phyloP scores from a whole-genome alignment of 37 sponge, comb jelly and placozoan species.

The Petrosia ficiformis region DNA sequence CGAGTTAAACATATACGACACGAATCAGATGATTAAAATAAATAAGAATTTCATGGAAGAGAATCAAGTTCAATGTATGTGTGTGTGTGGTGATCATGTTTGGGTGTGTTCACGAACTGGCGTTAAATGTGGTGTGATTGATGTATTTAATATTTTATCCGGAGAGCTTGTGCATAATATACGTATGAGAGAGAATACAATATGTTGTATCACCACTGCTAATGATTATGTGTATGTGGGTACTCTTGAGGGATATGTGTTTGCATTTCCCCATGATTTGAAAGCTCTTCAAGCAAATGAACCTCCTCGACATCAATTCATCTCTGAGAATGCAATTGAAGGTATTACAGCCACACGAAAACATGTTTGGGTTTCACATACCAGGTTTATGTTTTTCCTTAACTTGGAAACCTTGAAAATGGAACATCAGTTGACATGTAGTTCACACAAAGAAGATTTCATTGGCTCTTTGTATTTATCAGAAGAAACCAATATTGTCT shows the following conservation, averaged over 20 bases:
- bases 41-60: conserved; percentile 49
- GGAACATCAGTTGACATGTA: conserved; percentile 22
- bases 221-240: conserved; percentile 49
- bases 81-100: conserved; percentile 62
- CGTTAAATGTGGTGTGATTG: conserved; percentile 63
- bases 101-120: conserved; percentile 77
- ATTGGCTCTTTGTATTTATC: conserved; percentile 33
- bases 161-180: conserved; percentile 64
- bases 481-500: conserved; percentile 32
- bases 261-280: conserved; percentile 34
- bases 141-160: conserved; percentile 46
- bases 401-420: conserved; percentile 36
- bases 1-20: conserved; percentile 60
- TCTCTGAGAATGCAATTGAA: too few species aligned
- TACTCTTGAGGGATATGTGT: conserved; percentile 73
- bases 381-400: conserved; percentile 43
- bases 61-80: conserved; percentile 65
- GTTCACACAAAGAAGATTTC: conserved; percentile 41
- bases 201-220: conserved; percentile 58
- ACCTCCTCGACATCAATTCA: conserved; percentile 39
- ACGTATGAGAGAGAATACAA: conserved; percentile 65
- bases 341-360: conserved; percentile 1
- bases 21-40: conserved; percentile 59
- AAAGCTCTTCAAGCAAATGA: conserved; percentile 23
- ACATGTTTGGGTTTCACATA: conserved; percentile 58